These are phyloP conservation scores for Rhadinocentrus ornatus DNA, from an alignment of 2,797 vertebrate species.

Conservation along the genomic window DNA sequence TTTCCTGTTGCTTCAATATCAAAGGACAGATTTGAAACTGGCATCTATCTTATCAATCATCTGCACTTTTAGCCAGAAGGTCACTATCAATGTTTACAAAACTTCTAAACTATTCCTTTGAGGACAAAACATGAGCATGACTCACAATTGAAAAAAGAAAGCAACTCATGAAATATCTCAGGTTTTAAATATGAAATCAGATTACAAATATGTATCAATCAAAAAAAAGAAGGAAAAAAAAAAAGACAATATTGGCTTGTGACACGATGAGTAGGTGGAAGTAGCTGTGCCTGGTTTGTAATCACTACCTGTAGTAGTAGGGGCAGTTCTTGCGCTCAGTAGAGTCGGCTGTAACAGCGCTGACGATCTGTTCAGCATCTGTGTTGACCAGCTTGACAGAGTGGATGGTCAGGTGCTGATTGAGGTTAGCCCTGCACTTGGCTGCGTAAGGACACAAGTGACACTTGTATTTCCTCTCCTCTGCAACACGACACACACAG, in stretches of 20 bases:
- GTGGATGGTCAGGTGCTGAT: constrained; percentile 98
- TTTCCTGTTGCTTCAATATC: neutral
- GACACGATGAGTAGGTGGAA: neutral
- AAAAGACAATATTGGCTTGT: neutral
- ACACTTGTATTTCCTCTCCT: constrained; percentile 99
- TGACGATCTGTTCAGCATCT: constrained; percentile 94
- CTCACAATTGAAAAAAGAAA: neutral
- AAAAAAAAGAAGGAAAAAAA: neutral
- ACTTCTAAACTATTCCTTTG: neutral
- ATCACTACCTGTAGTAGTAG: constrained; percentile 94
- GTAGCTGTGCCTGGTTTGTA: constrained; percentile 3
- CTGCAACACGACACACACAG: constrained; percentile 79
- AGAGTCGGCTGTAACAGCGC: constrained; percentile 90
- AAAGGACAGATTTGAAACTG: neutral
- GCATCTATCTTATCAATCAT: constrained; percentile 10
- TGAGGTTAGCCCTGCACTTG: constrained; percentile 98
- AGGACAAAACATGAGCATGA: neutral
- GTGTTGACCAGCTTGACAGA: constrained; percentile 98
- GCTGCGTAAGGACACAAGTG: constrained; percentile 99
- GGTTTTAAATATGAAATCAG: neutral
- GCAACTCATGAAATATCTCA: neutral
- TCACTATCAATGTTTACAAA: neutral
- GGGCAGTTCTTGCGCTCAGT: constrained; percentile 93
- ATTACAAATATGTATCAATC: neutral
- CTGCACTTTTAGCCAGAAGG: neutral